phyloP scores from a whole-genome alignment of 2,797 vertebrate genomes.

The Ambastaia sidthimunki region DNA sequence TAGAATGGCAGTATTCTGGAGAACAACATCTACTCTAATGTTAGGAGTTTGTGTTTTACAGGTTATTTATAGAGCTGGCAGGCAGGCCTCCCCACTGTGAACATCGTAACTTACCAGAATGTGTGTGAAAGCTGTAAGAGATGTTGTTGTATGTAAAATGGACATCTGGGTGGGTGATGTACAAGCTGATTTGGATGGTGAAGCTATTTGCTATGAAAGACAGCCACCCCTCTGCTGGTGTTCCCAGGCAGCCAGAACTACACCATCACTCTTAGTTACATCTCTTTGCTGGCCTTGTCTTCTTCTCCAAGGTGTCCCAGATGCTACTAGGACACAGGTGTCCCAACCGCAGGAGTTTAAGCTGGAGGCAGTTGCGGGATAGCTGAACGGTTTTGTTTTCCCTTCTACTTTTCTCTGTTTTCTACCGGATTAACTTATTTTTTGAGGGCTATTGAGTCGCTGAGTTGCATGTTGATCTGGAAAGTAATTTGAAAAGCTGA shows the following conservation, averaged over 20 bases:
- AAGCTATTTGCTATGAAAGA: constrained; percentile 39
- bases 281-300: constrained; percentile 47
- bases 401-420: neutral
- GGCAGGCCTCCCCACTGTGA: constrained; percentile 21
- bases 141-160: constrained; percentile 25
- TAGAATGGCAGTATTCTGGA: neutral
- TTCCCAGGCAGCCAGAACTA: constrained; percentile 35
- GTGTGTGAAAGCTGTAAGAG: constrained; percentile 29
- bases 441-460: neutral
- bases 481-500: constrained; percentile 10
- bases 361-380: constrained; percentile 41
- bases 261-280: constrained; percentile 49
- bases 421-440: neutral
- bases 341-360: constrained; percentile 50
- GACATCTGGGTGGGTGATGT: constrained; percentile 41
- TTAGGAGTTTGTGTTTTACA: neutral
- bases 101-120: constrained; percentile 14
- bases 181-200: constrained; percentile 40
- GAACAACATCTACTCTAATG: neutral
- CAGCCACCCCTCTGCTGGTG: constrained; percentile 15
- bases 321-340: constrained; percentile 56
- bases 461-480: constrained; percentile 10
- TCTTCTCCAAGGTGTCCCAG: constrained; percentile 42
- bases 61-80: constrained; percentile 29
- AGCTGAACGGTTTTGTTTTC: constrained; percentile 11